phyloP scores from a whole-genome alignment of 2,888 invertebrate species.

The Pomacea canaliculata region DNA sequence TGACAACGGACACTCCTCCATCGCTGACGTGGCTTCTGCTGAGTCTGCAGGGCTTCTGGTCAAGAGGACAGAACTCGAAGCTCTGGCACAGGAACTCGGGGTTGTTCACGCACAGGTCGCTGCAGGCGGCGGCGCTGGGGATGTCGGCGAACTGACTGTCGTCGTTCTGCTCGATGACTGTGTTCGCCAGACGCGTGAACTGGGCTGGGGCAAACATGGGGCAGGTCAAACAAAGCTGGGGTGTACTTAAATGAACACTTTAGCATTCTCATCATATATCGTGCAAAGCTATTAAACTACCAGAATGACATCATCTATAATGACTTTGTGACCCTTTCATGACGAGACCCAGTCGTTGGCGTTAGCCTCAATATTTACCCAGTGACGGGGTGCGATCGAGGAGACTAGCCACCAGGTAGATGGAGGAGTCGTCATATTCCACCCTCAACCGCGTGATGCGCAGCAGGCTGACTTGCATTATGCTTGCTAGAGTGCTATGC shows the following conservation, averaged over 20 bases:
- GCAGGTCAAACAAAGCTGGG: too few relatives aligned
- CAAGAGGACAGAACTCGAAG: constrained; percentile 47
- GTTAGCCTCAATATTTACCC: constrained; percentile 33
- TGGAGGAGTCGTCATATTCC: constrained; percentile 43
- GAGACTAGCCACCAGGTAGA: constrained; percentile 46
- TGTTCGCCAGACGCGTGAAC: constrained; percentile 43
- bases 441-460: constrained; percentile 42
- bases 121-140: constrained; percentile 36
- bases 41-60: constrained; percentile 40
- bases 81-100: constrained; percentile 44
- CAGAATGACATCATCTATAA: too few relatives aligned
- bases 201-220: constrained; percentile 40
- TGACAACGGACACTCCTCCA: constrained; percentile 18
- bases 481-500: constrained; percentile 38
- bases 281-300: too few relatives aligned
- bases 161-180: constrained; percentile 40
- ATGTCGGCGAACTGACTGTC: constrained; percentile 36
- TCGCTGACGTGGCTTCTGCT: constrained; percentile 42
- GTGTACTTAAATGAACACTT: too few relatives aligned
- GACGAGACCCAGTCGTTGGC: too few relatives aligned
- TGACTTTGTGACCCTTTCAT: too few relatives aligned
- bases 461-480: constrained; percentile 43
- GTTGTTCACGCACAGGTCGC: constrained; percentile 42
- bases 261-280: too few relatives aligned
- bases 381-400: constrained; percentile 43